phyloP scores from a whole-genome alignment of 2,888 invertebrate species.

The Corythucha ciliata region DNA sequence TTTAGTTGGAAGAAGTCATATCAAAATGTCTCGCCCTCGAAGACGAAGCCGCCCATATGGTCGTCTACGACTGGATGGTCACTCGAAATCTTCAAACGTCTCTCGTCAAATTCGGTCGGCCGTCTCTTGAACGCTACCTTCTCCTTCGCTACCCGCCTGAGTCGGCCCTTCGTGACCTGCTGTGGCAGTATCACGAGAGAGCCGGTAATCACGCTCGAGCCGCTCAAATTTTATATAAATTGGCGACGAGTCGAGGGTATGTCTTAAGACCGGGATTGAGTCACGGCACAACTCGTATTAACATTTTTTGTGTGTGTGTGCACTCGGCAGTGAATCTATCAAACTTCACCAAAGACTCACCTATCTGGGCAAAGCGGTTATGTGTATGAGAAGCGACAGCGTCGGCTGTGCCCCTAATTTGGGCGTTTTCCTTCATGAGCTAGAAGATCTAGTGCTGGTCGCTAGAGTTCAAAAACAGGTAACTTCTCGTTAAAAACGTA shows the following conservation, averaged over 20 bases:
- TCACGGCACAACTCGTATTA: background rate
- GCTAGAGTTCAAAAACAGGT: conserved; percentile 67
- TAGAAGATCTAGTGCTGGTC: conserved; percentile 90
- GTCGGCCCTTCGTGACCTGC: conserved; percentile 58
- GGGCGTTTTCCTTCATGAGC: conserved; percentile 72
- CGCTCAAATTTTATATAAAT: conserved; percentile 76
- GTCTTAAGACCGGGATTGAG: background rate
- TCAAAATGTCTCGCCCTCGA: conserved; percentile 44
- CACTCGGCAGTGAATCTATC: conserved; percentile 54
- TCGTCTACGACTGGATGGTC: conserved; percentile 89
- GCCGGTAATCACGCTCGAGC: conserved; percentile 85
- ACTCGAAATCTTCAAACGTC: conserved; percentile 62
- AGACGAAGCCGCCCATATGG: conserved; percentile 84
- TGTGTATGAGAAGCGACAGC: conserved; percentile 86
- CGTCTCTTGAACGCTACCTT: conserved; percentile 69
- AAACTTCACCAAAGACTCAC: conserved; percentile 71
- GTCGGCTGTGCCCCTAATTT: conserved; percentile 60
- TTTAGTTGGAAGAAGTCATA: conserved; percentile 41
- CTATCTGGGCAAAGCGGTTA: conserved; percentile 85
- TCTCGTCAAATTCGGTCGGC: conserved; percentile 54
- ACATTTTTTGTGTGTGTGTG: no score
- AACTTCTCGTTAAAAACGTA: conserved; percentile 7
- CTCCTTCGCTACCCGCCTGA: conserved; percentile 44
- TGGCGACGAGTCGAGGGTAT: conserved; percentile 61
- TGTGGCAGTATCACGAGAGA: conserved; percentile 95